Conservation (phyloP, 1,140 invertebrate genomes). For the Carposina sasakii region DNA sequence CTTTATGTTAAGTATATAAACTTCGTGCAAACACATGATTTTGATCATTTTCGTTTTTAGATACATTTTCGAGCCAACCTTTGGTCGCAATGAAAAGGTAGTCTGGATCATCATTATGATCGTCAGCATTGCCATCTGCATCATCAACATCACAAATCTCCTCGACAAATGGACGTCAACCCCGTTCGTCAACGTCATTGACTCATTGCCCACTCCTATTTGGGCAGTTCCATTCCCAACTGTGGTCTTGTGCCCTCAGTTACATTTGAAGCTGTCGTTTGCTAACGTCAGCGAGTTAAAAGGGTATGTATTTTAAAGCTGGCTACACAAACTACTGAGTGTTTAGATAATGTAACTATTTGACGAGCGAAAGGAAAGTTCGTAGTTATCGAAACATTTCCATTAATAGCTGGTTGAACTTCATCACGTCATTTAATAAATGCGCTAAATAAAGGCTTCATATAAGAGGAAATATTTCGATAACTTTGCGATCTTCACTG, state of each 20-base stretch:
- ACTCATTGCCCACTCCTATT: conserved; percentile 57
- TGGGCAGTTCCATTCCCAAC: conserved; percentile 67
- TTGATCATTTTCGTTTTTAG: conserved; percentile 18
- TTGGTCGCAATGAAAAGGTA: conserved; percentile 43
- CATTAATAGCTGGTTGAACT: no score
- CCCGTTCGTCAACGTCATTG: conserved; percentile 63
- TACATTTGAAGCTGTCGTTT: conserved; percentile 51
- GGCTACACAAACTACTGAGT: no score
- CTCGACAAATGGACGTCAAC: conserved; percentile 53
- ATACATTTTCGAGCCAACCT: conserved; percentile 60
- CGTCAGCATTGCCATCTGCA: conserved; percentile 51
- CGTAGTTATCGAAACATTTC: no score
- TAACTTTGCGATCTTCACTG: no score
- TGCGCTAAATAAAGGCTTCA: no score
- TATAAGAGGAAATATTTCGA: no score
- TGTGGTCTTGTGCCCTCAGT: conserved; percentile 60
- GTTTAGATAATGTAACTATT: no score
- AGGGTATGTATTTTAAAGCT: conserved; percentile 32
- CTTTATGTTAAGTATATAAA: neutral
- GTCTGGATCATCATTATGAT: conserved; percentile 54
- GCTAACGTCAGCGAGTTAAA: conserved; percentile 39
- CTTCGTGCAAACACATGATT: neutral
- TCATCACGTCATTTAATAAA: no score
- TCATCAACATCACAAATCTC: conserved; percentile 49
- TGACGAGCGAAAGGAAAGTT: no score